Conservation (phyloP, 2,797 vertebrate species). For the Poeciliopsis gracilis region DNA sequence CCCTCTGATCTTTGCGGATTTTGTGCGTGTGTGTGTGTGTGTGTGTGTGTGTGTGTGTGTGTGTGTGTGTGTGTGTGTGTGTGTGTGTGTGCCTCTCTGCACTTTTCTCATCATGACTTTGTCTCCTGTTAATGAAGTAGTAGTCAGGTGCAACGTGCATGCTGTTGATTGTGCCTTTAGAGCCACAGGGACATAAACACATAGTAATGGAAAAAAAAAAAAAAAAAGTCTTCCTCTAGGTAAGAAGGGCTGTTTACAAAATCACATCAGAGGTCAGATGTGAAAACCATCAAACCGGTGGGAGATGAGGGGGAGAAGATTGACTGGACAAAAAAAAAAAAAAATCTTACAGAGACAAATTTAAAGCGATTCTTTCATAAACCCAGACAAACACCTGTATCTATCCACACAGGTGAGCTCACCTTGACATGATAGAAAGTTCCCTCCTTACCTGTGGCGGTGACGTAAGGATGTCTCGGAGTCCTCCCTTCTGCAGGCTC, state of each 20-base stretch:
- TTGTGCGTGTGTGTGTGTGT: neutral
- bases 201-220: slow-evolving; percentile 54
- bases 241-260: slow-evolving; percentile 42
- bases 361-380: slow-evolving; percentile 10
- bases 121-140: slow-evolving; percentile 55
- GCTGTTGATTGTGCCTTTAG: slow-evolving; percentile 38
- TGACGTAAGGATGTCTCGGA: slow-evolving; percentile 42
- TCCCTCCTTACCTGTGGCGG: slow-evolving; percentile 65
- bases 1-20: neutral
- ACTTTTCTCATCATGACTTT: slow-evolving; percentile 35
- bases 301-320: slow-evolving; percentile 5
- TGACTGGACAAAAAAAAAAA: neutral
- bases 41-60: neutral
- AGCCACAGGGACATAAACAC: slow-evolving; percentile 47
- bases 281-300: slow-evolving; percentile 29
- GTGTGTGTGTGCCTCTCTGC: slow-evolving; percentile 1
- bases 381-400: slow-evolving; percentile 8
- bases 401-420: slow-evolving; percentile 38
- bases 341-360: neutral
- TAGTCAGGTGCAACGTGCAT: slow-evolving; percentile 52
- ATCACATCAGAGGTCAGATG: slow-evolving; percentile 27
- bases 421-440: slow-evolving; percentile 16
- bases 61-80: neutral
- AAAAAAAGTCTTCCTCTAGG: slow-evolving; percentile 24
- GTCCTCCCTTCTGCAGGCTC: slow-evolving; percentile 44